Base-by-base conservation (phyloP, 2,113 vertebrate genomes). In the Ptilorrhoa leucosticta region DNA sequence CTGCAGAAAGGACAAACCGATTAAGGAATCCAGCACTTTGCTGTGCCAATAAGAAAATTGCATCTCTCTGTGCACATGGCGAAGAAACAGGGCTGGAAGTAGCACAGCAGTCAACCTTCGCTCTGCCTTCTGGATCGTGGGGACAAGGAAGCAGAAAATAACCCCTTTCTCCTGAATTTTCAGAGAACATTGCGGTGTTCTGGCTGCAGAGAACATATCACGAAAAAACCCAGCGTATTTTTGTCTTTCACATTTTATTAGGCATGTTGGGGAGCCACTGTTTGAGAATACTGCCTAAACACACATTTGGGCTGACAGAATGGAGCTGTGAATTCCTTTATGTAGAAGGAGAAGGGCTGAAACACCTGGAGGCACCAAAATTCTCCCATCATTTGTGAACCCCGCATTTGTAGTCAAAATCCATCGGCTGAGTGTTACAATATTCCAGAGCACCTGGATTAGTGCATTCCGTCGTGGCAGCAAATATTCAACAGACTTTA, bases 1-100 rank as follows among this genome's bases (percentile, higher is more conserved):
- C 72, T n/a, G 56, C 72, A 47, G 72, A 87, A 90, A 96, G 66
- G 65, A 73, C 78, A 87, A 94, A 91, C 1, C 27, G 54, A 85
- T 91, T 53, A 65, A 69, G 78, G 81, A 63, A n/a, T 31, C 65
- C 56, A 60, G 60, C 83, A 51, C 47, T 78, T 44, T 15, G 57
- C 28, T 26, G 37, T n/a, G 37, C 24, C 23, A 3, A 11, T 12
- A 40, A 39, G 51, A 89, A 94, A 77, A 91, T 14, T 57, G 7
- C 37, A 19, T 26, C 23, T 69, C n/a, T n/a, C 51, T 37, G 44
- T 27, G 10, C 65, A 60, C 6, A 3, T 2, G 26, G 47, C 6
- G 53, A 37, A 44, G 44, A 28, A 72, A 24, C 2, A 7, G 37
- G 12, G 22, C 39, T 69, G 66, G 53, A 71, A 80, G 56, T 9